Conservation (phyloP, 2,113 vertebrate species). For the Machaerirhynchus nigripectus region DNA sequence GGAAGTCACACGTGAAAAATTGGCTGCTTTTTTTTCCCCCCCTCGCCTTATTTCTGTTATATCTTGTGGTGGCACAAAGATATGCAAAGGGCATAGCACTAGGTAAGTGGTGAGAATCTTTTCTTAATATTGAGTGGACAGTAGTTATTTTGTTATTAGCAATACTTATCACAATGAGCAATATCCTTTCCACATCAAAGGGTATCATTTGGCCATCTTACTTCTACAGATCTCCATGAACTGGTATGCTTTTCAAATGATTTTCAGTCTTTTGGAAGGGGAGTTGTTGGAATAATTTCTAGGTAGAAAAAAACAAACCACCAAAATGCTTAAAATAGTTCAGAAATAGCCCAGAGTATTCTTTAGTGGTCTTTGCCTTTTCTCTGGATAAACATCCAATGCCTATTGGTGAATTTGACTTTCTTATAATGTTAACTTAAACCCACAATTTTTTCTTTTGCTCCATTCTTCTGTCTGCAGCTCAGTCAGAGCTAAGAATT, state of each 20-base stretch:
- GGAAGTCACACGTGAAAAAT: background rate
- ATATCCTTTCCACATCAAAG: background rate
- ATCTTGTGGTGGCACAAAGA: background rate
- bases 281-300: background rate
- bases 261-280: background rate
- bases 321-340: background rate
- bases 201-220: background rate
- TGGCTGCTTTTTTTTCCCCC: background rate
- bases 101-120: background rate
- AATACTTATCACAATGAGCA: background rate
- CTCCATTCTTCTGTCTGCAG: background rate
- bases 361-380: background rate
- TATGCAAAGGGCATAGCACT: background rate
- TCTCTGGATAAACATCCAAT: background rate
- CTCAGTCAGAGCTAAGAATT: background rate
- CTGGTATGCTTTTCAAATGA: background rate
- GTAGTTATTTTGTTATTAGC: background rate
- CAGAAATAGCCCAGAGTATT: background rate
- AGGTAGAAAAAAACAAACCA: accelerated
- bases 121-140: background rate
- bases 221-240: background rate
- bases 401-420: background rate
- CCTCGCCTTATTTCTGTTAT: background rate
- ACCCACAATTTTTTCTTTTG: background rate
- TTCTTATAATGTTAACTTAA: background rate